These are phyloP conservation scores for Andrena flavipes DNA, from an alignment of 2,888 invertebrate species.

Conservation along the genomic window DNA sequence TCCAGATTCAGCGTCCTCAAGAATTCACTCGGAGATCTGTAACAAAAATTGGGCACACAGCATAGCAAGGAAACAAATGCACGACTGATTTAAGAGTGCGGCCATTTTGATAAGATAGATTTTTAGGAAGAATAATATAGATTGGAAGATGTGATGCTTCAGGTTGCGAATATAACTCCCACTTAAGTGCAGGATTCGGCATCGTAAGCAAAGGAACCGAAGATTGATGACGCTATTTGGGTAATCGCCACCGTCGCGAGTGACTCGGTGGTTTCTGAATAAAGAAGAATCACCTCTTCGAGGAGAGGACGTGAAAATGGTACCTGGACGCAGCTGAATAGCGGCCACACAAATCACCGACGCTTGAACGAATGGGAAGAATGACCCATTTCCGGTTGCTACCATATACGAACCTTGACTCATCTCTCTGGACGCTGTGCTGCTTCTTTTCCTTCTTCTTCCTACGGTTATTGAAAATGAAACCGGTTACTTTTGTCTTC, in stretches of 20 bases:
- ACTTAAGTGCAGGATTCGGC: not conserved
- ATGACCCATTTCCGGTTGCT: conserved; percentile 68
- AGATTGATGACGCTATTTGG: conserved; percentile 54
- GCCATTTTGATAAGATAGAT: too few species aligned
- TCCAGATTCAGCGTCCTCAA: too few species aligned
- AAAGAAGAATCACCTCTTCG: conserved; percentile 13
- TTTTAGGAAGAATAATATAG: too few species aligned
- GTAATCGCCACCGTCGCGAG: conserved; percentile 43
- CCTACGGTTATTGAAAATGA: conserved; percentile 50
- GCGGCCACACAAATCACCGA: conserved; percentile 35
- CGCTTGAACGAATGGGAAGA: conserved; percentile 57
- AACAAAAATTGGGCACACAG: too few species aligned
- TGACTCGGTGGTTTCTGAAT: conserved; percentile 32
- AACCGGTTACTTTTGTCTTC: conserved; percentile 58
- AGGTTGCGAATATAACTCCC: too few species aligned
- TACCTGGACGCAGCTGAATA: conserved; percentile 19
- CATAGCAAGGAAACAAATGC: too few species aligned
- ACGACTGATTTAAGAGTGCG: too few species aligned
- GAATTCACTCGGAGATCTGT: too few species aligned
- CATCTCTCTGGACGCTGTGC: conserved; percentile 25
- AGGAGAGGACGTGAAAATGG: conserved; percentile 41
- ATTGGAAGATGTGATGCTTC: too few species aligned
- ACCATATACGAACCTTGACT: conserved; percentile 63
- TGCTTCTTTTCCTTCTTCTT: not conserved
- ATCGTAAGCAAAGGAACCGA: conserved; percentile 20